Evolutionary conservation across 1,140 invertebrate species (phyloP), one percentile per base, ranked within the genome.

Genomic region (Arion vulgaris): DNA sequence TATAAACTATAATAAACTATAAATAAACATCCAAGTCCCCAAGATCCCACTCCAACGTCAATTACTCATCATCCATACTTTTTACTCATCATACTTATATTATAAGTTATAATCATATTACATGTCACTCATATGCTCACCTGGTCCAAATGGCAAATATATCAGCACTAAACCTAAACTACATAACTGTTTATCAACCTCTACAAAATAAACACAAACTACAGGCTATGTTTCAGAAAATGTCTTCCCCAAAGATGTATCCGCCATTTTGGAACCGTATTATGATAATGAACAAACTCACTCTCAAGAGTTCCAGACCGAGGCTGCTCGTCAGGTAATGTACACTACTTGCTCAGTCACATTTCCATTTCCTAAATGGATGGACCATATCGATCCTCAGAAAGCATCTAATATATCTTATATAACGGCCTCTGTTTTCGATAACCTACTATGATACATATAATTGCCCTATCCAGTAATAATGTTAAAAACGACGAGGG

Each of bases 211-310:
- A 41, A 39, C 32, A 73, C 4, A 73, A 41, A 28, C 1, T 11
- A 26, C 1, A 73, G 26, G 15, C 11, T 28, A 62, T 26, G 34
- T 62, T 62, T 53, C 76, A 78, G 76, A 62, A 66, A 66, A 34
- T 23, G 11, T 75, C 39, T 39, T 51, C 23, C 73, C 41, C 32
- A 26, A 72, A 11, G 11, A 7, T 72, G 1, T 49, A 23, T 19
- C 23, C 76, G 62, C 76, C 76, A 78, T 78, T 5, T 78, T 78
- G 76, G 76, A 78, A 68, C 76, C 57, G 9, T 78, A 78, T 78
- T 78, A 78, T 78, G 76, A 66, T 78, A 78, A 78, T 78, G 76
- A 78, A 66, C 76, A 9, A n/a, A 77, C 74, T 77, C 62, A 68
- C 53, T 49, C 36, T 66, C 53, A 66, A 66, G 19, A 41, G 53